A percentile compares a stretch with the other conserved stretches of the same genome.
Evolutionary conservation across 2,113 vertebrate species (phyloP).

Genomic region (Tupaia tana): DNA sequence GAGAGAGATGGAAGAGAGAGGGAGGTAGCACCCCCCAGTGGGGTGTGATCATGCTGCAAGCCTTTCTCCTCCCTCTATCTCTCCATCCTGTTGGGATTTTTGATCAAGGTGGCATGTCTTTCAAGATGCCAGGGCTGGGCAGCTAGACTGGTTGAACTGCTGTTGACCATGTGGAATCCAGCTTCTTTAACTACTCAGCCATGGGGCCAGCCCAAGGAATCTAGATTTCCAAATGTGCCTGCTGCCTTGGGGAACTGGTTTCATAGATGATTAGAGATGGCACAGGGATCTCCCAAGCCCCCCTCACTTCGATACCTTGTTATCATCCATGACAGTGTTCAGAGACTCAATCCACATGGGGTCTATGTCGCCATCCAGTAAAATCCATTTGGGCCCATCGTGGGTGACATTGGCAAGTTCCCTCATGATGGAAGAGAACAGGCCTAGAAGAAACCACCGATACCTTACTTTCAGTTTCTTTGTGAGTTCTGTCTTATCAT

Average conservation of each 20-base stretch:
- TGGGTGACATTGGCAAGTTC: conserved; percentile 94
- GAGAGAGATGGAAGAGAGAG: too few species aligned
- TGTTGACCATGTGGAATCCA: too few species aligned
- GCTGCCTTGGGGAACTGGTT: background rate
- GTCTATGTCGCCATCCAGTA: conserved; percentile 98
- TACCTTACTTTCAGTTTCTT: background rate
- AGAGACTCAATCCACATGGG: conserved; percentile 99
- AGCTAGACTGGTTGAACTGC: too few species aligned
- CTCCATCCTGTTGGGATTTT: too few species aligned
- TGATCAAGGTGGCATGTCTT: too few species aligned
- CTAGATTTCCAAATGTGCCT: background rate
- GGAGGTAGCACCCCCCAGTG: too few species aligned
- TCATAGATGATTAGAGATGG: background rate
- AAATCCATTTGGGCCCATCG: conserved; percentile 96
- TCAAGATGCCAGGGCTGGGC: too few species aligned
- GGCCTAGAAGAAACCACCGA: conserved; percentile 85
- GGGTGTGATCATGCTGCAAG: too few species aligned
- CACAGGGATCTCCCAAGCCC: rapidly evolving
- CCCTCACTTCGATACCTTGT: conserved; percentile 91
- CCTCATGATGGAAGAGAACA: conserved; percentile 96
- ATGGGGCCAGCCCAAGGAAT: too few species aligned
- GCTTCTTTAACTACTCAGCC: too few species aligned
- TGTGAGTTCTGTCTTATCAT: background rate
- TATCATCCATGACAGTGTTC: conserved; percentile 99
- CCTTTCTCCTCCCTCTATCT: too few species aligned